phyloP scores from a whole-genome alignment of 2,888 invertebrate genomes.

The Lepidocyrtinus sp. region DNA sequence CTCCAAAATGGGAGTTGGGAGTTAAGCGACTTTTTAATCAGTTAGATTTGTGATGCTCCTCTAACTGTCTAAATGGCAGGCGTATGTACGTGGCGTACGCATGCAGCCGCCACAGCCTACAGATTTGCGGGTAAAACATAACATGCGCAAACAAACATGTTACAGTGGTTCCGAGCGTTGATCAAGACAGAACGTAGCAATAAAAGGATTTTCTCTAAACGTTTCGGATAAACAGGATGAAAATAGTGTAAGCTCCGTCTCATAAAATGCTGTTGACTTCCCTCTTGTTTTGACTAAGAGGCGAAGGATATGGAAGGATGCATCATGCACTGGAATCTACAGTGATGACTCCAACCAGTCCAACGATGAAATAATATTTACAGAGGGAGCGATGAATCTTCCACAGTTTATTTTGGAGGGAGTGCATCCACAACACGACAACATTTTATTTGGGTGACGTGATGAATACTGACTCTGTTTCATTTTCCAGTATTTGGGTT shows the following conservation, averaged over 20 bases:
- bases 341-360: too few species aligned
- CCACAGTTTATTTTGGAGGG: background rate
- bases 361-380: background rate
- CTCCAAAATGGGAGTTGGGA: background rate
- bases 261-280: background rate
- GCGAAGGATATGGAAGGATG: background rate
- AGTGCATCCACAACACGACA: background rate
- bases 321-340: background rate
- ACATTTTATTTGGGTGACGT: background rate
- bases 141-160: background rate
- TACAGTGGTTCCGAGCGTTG: background rate
- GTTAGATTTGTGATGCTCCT: background rate
- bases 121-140: background rate
- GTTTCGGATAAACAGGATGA: background rate
- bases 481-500: slow-evolving; percentile 36
- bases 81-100: too few species aligned
- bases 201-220: background rate
- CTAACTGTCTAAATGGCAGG: too few species aligned
- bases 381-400: background rate
- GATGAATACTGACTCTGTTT: slow-evolving; percentile 26
- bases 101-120: background rate
- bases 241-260: background rate
- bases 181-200: background rate
- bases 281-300: background rate
- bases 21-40: background rate